Evolutionary conservation across 1,140 invertebrate species (phyloP).

Genomic region (Cylas formicarius): DNA sequence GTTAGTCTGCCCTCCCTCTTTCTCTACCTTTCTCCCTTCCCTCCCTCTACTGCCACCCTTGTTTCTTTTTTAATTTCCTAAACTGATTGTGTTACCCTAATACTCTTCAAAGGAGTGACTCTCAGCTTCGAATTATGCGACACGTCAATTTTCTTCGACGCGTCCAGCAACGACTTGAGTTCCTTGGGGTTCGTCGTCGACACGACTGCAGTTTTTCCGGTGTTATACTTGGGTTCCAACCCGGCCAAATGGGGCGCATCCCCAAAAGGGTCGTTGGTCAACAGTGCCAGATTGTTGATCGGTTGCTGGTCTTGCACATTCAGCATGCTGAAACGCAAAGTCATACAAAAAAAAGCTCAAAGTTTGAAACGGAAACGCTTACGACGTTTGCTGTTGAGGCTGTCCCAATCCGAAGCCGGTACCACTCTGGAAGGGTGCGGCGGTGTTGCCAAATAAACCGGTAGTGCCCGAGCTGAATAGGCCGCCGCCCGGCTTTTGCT

Average conservation of each 20-base stretch:
- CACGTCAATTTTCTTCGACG: slow-evolving; percentile 26
- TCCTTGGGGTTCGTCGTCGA: slow-evolving; percentile 31
- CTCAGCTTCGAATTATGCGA: slow-evolving; percentile 21
- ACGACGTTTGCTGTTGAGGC: slow-evolving; percentile 20
- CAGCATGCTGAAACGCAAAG: slow-evolving; percentile 24
- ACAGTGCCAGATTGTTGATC: slow-evolving; percentile 20
- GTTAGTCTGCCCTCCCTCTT: no score
- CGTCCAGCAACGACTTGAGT: slow-evolving; percentile 27
- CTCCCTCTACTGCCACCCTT: no score
- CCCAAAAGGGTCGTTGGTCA: slow-evolving; percentile 30
- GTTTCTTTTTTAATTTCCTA: no score
- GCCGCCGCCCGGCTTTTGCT: slow-evolving; percentile 31
- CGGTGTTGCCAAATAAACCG: slow-evolving; percentile 50
- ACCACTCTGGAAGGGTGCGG: slow-evolving; percentile 19
- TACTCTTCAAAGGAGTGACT: slow-evolving; percentile 21
- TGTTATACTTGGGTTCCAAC: slow-evolving; percentile 24
- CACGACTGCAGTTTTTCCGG: slow-evolving; percentile 9
- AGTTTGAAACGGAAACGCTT: slow-evolving; percentile 8
- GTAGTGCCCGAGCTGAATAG: slow-evolving; percentile 45
- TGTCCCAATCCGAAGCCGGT: slow-evolving; percentile 23
- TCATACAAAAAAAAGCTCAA: slow-evolving; percentile 8
- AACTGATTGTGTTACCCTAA: no score
- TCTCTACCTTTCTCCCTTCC: no score
- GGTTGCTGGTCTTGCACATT: slow-evolving; percentile 20
- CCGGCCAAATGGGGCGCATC: slow-evolving; percentile 29